Evolutionary conservation across 2,113 vertebrate species (phyloP).

Genomic region (Dryoscopus gambensis): DNA sequence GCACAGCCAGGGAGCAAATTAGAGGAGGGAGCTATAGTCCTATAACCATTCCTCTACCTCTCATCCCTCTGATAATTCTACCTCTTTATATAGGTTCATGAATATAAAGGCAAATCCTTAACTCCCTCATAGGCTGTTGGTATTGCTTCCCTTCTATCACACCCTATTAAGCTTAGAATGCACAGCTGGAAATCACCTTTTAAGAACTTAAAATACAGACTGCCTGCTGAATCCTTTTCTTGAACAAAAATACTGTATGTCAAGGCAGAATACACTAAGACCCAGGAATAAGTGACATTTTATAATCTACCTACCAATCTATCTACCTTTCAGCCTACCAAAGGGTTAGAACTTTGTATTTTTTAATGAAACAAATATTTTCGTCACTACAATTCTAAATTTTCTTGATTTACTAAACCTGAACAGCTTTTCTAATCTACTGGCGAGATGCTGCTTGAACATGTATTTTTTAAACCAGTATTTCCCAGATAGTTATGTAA

Average conservation of each 20-base stretch:
- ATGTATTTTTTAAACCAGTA: not conserved
- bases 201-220: slow-evolving; percentile 10
- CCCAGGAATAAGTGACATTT: not conserved
- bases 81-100: not conserved
- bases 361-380: not conserved
- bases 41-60: not conserved
- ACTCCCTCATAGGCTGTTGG: not conserved
- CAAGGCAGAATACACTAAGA: not conserved
- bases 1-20: not conserved
- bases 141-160: not conserved
- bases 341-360: not conserved
- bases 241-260: not conserved
- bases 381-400: not conserved
- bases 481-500: slow-evolving; percentile 10
- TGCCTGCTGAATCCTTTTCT: not conserved
- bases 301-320: not conserved
- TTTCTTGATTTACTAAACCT: not conserved
- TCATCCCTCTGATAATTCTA: not conserved
- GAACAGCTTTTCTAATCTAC: not conserved
- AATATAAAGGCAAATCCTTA: not conserved
- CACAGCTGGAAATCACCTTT: slow-evolving; percentile 6
- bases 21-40: not conserved
- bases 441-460: not conserved
- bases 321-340: not conserved
- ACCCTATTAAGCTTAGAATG: not conserved